phyloP scores from a whole-genome alignment of 2,888 invertebrate species.

The Drosophila atripex region DNA sequence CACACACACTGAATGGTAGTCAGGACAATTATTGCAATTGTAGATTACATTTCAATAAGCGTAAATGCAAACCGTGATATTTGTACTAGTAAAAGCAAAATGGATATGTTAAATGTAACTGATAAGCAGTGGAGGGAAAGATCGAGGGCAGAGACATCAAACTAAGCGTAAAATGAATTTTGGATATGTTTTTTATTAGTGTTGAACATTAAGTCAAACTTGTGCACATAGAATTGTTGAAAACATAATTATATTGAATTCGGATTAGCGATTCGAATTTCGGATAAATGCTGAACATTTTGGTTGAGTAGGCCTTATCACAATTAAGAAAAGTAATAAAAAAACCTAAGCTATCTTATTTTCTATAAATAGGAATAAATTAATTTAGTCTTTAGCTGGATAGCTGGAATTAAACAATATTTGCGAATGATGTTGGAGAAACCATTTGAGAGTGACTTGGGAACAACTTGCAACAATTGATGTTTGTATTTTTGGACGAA shows the following conservation, averaged over 20 bases:
- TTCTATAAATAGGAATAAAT: background rate
- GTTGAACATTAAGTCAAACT: conserved; percentile 76
- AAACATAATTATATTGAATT: conserved; percentile 57
- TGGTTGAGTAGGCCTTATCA: conserved; percentile 50
- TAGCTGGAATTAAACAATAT: conserved; percentile 14
- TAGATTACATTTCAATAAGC: conserved; percentile 54
- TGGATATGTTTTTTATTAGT: conserved; percentile 76
- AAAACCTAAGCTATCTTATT: background rate
- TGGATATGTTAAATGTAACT: conserved; percentile 41
- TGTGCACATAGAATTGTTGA: conserved; percentile 77
- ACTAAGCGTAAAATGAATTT: conserved; percentile 58
- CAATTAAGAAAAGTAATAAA: conserved; percentile 8
- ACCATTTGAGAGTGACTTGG: conserved; percentile 59
- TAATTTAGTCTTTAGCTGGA: conserved; percentile 18
- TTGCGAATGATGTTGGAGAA: conserved; percentile 38
- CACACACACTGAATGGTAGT: conserved; percentile 24
- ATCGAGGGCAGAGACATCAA: conserved; percentile 37
- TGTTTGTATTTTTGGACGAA: conserved; percentile 57
- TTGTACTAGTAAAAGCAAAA: conserved; percentile 80
- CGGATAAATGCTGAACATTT: conserved; percentile 40
- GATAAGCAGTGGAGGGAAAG: conserved; percentile 28
- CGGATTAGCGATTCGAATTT: conserved; percentile 7
- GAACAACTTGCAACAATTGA: conserved; percentile 66
- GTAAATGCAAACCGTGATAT: conserved; percentile 79
- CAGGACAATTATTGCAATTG: conserved; percentile 42